phyloP scores from a whole-genome alignment of 1,140 invertebrate species.

The Globodera rostochiensis region DNA sequence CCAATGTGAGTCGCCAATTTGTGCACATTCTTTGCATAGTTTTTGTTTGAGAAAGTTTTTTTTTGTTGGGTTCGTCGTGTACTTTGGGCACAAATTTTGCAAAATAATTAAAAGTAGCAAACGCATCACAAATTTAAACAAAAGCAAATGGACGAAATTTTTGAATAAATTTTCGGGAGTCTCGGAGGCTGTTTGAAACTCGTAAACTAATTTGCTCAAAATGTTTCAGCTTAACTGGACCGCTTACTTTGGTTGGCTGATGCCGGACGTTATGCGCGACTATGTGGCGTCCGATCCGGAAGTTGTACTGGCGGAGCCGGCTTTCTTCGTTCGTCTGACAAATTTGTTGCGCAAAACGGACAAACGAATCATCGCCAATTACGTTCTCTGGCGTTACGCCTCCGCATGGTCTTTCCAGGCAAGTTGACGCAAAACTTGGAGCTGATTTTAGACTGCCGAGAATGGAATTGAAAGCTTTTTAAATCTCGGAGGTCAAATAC shows the following conservation, averaged over 20 bases:
- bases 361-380: slow-evolving; percentile 47
- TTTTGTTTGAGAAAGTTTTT: not conserved
- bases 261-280: slow-evolving; percentile 51
- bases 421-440: not conserved
- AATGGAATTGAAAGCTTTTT: no score
- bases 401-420: slow-evolving; percentile 45
- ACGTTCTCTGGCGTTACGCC: slow-evolving; percentile 53
- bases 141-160: no score
- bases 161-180: not conserved
- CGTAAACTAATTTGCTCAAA: not conserved
- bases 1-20: slow-evolving; percentile 24
- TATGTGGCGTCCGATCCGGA: slow-evolving; percentile 53
- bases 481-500: no score
- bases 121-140: no score
- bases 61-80: no score
- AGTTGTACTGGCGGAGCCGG: slow-evolving; percentile 49
- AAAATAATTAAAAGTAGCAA: no score
- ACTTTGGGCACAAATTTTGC: no score
- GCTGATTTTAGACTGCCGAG: no score
- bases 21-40: slow-evolving; percentile 4
- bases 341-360: slow-evolving; percentile 44
- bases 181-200: no score
- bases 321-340: slow-evolving; percentile 45
- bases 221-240: slow-evolving; percentile 49
- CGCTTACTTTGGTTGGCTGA: slow-evolving; percentile 46